Conservation (phyloP, 2,888 invertebrate genomes). For the Meliscaeva auricollis region DNA sequence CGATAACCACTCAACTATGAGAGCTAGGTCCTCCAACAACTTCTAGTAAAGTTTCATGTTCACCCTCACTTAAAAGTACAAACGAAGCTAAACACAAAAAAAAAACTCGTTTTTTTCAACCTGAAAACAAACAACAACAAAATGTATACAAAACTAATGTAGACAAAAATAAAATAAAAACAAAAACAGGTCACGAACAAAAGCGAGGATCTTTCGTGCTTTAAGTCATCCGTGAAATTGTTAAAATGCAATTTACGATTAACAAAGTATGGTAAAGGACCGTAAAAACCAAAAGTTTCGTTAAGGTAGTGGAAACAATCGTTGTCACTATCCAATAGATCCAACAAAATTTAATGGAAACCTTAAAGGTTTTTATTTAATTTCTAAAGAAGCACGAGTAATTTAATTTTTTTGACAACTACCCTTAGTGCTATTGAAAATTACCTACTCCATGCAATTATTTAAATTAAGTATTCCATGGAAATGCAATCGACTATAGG, state of each 20-base stretch:
- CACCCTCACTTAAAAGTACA: slow-evolving; percentile 56
- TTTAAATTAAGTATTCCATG: slow-evolving; percentile 21
- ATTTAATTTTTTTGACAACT: background rate
- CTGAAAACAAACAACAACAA: too few relatives aligned
- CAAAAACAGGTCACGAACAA: slow-evolving; percentile 70
- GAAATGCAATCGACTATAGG: slow-evolving; percentile 27
- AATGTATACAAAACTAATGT: slow-evolving; percentile 29
- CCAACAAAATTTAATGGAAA: too few relatives aligned
- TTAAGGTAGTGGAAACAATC: slow-evolving; percentile 10
- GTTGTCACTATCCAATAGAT: background rate
- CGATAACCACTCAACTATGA: slow-evolving; percentile 43
- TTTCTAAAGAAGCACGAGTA: background rate
- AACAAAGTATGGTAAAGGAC: slow-evolving; percentile 44
- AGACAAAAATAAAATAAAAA: slow-evolving; percentile 37
- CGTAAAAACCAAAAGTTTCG: slow-evolving; percentile 38
- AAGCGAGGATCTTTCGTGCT: slow-evolving; percentile 71
- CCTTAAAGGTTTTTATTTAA: background rate
- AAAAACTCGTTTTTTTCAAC: slow-evolving; percentile 69
- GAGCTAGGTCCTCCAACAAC: slow-evolving; percentile 60
- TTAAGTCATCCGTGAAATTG: slow-evolving; percentile 66
- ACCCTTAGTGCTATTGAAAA: slow-evolving; percentile 2
- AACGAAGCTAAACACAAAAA: slow-evolving; percentile 49
- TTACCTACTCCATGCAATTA: slow-evolving; percentile 29
- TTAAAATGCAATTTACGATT: slow-evolving; percentile 23
- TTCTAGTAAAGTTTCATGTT: slow-evolving; percentile 53